Evolutionary conservation across 30 jellyfish, hydroid and myxozoan genomes (phyloP), one percentile per base, ranked within the genome.

Genomic region (Aurelia sp.): DNA sequence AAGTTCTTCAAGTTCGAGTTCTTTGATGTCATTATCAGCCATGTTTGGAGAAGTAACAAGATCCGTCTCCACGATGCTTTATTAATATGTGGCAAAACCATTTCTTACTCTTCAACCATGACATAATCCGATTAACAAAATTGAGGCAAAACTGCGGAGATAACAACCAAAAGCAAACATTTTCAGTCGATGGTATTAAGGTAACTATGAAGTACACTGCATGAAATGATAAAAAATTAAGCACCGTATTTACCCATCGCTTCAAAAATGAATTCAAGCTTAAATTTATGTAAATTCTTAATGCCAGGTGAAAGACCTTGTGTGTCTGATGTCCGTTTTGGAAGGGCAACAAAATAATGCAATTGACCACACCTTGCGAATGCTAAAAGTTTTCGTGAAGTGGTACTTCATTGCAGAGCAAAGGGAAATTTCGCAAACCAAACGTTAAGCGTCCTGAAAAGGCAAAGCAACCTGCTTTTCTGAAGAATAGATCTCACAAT

Each of bases 1-100:
- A 74, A 84, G 50, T 53, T 84, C 93, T 16, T 84, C 93, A 62
- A 84, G 86, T 20, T 64, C 76, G 17, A 84, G 82, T 4, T 84
- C 93, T 13, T 72, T 84, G 33, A 73, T 37, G 13, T 84, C 93
- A 37, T 55, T 81, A 57, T 72, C 93, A 41, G 72, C 71, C 79
- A 68, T 78, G 15, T 78, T 30, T 44, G 17, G 55, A 44, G 13
- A 10, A 44, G 55, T 44, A 44, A 44, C 55, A 44, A 44, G 55
- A 18, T 62, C 59, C 13, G 62, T 15, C 31, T 48, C 59, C 59
- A 55, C 19, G 41, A 61, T 15, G 27, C 72, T 52, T 78, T 27
- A 58, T 47, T 55, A 78, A 74, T 68, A 27, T 78, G 71, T 63
- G 89, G 85, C 73, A 78, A 61, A 35, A 27, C 31, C 20, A 16